phyloP scores from a whole-genome alignment of 2,113 vertebrate genomes.

The Elachura formosa region DNA sequence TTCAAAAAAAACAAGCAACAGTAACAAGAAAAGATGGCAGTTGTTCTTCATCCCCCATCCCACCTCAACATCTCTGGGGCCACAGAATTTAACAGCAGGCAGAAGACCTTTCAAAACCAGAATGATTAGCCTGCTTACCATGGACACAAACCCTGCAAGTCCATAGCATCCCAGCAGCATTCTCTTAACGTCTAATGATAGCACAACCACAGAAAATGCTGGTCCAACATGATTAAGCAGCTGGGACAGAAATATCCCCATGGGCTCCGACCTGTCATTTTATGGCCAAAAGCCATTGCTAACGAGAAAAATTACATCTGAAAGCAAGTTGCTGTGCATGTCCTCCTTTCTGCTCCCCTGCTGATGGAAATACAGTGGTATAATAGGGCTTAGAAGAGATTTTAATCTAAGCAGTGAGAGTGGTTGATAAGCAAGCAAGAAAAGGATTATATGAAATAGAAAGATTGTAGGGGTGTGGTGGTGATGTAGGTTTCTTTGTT shows the following conservation, averaged over 20 bases:
- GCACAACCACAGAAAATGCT: slow-evolving; percentile 11
- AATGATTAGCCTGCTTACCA: not conserved
- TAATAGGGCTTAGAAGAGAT: slow-evolving; percentile 6
- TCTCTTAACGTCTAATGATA: not conserved
- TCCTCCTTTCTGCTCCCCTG: slow-evolving; percentile 6
- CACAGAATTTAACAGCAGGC: not conserved
- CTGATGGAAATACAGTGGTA: not conserved
- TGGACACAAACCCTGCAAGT: not conserved
- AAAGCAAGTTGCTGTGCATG: slow-evolving; percentile 38
- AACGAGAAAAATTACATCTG: slow-evolving; percentile 50
- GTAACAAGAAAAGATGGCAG: not conserved
- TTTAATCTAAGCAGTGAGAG: not conserved
- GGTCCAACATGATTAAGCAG: slow-evolving; percentile 42
- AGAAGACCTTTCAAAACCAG: not conserved
- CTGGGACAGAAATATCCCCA: not conserved
- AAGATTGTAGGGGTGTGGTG: not conserved
- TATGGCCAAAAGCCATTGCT: slow-evolving; percentile 13
- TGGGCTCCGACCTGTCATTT: slow-evolving; percentile 46
- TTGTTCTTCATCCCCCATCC: not conserved
- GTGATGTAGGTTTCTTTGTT: not conserved
- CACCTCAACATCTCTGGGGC: not conserved
- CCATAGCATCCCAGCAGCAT: not conserved
- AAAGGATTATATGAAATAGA: not conserved
- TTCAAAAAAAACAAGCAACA: not conserved
- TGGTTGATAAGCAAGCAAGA: not conserved